phyloP scores from a whole-genome alignment of 2,888 invertebrate genomes.

The Drosophila algonquin region DNA sequence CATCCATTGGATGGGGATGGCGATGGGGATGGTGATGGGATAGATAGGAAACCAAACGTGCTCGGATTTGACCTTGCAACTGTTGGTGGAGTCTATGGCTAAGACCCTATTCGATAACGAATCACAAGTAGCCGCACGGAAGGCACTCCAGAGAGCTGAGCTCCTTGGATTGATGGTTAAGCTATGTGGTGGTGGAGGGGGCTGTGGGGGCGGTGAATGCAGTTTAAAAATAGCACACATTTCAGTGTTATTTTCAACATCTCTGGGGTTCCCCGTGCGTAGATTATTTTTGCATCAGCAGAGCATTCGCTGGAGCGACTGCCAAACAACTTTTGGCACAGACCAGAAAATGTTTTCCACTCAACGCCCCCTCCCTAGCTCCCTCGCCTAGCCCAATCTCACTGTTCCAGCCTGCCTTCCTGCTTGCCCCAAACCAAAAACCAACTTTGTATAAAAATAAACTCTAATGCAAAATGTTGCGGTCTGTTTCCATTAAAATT shows the following conservation, averaged over 20 bases:
- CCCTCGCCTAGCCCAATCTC: not conserved
- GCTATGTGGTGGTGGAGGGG: not conserved
- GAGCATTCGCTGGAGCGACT: slow-evolving; percentile 21
- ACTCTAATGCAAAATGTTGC: slow-evolving; percentile 70
- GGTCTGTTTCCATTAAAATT: slow-evolving; percentile 66
- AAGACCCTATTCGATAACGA: not conserved
- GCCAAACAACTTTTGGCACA: slow-evolving; percentile 52
- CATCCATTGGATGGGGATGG: not conserved
- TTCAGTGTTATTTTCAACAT: slow-evolving; percentile 11
- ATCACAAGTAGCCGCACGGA: not conserved
- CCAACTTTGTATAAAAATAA: slow-evolving; percentile 9
- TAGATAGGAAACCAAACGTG: slow-evolving; percentile 28
- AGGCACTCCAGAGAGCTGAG: not conserved
- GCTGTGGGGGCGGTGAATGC: not conserved
- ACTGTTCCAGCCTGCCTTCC: not conserved
- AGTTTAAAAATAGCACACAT: slow-evolving; percentile 31
- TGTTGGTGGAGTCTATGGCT: not conserved
- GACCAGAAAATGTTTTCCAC: slow-evolving; percentile 10
- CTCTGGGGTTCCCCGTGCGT: slow-evolving; percentile 12
- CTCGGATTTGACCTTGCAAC: not conserved
- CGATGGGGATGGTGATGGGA: not conserved
- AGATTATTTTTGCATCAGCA: slow-evolving; percentile 47
- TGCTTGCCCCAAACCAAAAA: not conserved
- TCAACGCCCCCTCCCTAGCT: slow-evolving; percentile 20
- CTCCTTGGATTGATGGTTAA: not conserved